These are phyloP conservation scores for Coregonus clupeaformis DNA, from an alignment of 2,113 vertebrate species.

Conservation along the genomic window DNA sequence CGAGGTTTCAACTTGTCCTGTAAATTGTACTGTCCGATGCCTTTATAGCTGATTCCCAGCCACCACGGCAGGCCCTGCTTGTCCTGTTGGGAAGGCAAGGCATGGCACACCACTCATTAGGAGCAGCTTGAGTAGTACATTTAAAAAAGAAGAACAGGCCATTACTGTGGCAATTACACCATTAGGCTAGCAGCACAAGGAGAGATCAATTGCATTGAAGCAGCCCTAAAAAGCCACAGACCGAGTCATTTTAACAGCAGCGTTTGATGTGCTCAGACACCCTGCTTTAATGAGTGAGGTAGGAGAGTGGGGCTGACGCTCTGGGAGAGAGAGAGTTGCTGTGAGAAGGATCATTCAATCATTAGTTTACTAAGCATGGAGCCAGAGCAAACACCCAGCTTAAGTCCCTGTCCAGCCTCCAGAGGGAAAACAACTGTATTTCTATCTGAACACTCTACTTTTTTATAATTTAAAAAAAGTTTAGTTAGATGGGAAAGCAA, in stretches of 20 bases:
- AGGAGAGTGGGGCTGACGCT: conserved; percentile 17
- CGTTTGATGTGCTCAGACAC: conserved; percentile 60
- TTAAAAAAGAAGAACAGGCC: conserved; percentile 25
- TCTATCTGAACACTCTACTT: no score
- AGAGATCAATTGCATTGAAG: conserved; percentile 50
- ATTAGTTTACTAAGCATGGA: conserved; percentile 11
- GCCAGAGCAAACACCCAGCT: background rate
- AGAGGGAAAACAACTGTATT: background rate
- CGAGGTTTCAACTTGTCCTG: conserved; percentile 96
- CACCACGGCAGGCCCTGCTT: conserved; percentile 98
- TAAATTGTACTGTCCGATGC: conserved; percentile 94
- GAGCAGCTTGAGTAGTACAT: conserved; percentile 38
- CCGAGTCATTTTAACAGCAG: conserved; percentile 28
- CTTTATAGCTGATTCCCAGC: conserved; percentile 97
- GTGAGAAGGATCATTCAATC: conserved; percentile 13
- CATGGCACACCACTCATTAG: conserved; percentile 35
- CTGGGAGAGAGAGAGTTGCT: background rate
- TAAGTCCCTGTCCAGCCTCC: background rate
- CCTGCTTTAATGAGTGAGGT: conserved; percentile 47
- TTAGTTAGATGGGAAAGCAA: background rate
- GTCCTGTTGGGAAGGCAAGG: conserved; percentile 78
- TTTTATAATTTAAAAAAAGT: no score
- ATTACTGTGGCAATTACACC: conserved; percentile 52
- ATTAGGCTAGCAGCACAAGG: conserved; percentile 52
- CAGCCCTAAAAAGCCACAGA: conserved; percentile 42